Evolutionary conservation across 1,140 invertebrate genomes (phyloP), one percentile per base, ranked within the genome.

Genomic region (Cyclargus thomasi): DNA sequence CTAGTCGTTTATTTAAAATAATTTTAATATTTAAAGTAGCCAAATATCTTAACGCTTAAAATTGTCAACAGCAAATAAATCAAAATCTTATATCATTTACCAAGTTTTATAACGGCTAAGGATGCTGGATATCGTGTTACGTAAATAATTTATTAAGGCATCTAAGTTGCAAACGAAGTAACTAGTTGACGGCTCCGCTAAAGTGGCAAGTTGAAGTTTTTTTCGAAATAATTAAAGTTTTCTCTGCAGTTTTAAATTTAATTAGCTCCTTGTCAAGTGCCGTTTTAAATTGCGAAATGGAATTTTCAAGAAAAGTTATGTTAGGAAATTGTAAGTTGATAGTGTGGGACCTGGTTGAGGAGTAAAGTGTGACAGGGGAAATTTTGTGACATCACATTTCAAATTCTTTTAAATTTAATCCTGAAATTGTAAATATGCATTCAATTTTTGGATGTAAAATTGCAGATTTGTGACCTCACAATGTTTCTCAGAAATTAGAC

Each of bases 261-360:
- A 47, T 47, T 47, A 47, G 39, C 39, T 47, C 39, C 39, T 47
- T 47, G 39, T 47, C 39, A 47, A 47, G 39, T 47, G 39, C 39
- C 39, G 14, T 47, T 47, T 47, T 47, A 47, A 47, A 47, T 47
- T 47, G 14, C 39, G 10, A 47, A 47, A 16, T 47, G 14, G 39
- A 47, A 16, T 47, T 47, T 47, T 16, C 14, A 47, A 14, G 39
- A 47, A 47, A 11, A 14, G 39, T 47, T 47, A 14, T 2, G 8
- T 39, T 39, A 16, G 8, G 11, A 47, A 47, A 29, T 4, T 29
- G 29, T 29, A 29, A 29, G 5, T 4, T n/a, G n/a, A n/a, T n/a
- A n/a, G n/a, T n/a, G n/a, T n/a, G n/a, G n/a, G n/a, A n/a, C n/a
- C n/a, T n/a, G n/a, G n/a, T n/a, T n/a, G n/a, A n/a, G n/a, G n/a